phyloP scores from a whole-genome alignment of 2,113 vertebrate genomes.

The Melanotaenia duboulayi region DNA sequence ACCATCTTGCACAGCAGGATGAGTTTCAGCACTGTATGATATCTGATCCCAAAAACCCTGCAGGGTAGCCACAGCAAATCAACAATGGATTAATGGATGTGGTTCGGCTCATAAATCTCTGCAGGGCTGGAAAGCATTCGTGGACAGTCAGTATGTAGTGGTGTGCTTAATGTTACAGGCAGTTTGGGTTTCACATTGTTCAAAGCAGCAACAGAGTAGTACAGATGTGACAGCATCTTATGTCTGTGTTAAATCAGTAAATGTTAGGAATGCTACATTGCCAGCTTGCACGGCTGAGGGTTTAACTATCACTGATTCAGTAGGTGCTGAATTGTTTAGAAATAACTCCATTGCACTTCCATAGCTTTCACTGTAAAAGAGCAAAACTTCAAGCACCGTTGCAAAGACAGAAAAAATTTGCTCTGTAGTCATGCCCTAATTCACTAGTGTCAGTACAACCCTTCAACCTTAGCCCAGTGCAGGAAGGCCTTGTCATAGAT shows the following conservation, averaged over 20 bases:
- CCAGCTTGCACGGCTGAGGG: constrained; percentile 46
- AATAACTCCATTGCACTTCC: constrained; percentile 41
- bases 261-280: constrained; percentile 65
- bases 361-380: constrained; percentile 10
- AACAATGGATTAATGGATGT: constrained; percentile 80
- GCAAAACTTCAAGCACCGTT: constrained; percentile 22
- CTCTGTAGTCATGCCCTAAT: constrained; percentile 59
- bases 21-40: constrained; percentile 73
- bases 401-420: constrained; percentile 33
- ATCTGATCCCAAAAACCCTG: constrained; percentile 76
- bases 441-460: constrained; percentile 63
- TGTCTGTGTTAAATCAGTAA: constrained; percentile 73
- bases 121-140: constrained; percentile 75
- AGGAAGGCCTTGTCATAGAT: constrained; percentile 71
- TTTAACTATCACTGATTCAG: constrained; percentile 47
- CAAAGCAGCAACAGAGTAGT: constrained; percentile 73
- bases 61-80: constrained; percentile 78
- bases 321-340: constrained; percentile 53
- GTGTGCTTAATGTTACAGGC: constrained; percentile 79
- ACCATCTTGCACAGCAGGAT: constrained; percentile 41
- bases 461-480: constrained; percentile 60
- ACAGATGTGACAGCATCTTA: constrained; percentile 76
- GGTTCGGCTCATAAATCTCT: constrained; percentile 79
- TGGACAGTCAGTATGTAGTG: constrained; percentile 78
- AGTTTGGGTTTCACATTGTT: constrained; percentile 78